Conservation (phyloP, 1,140 invertebrate genomes). For the Diuraphis noxia region DNA sequence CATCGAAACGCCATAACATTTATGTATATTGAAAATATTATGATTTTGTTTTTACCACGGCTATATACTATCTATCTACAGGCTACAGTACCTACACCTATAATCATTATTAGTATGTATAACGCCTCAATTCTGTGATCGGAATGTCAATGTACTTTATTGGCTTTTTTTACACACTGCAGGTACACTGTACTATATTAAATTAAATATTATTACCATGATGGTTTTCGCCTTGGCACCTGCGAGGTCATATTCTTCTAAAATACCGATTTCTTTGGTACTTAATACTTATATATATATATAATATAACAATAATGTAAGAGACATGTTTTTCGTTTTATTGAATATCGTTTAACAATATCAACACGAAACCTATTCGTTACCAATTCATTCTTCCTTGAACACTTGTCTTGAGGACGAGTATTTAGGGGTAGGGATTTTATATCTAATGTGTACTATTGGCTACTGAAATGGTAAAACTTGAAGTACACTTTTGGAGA, state of each 20-base stretch:
- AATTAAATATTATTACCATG: background rate
- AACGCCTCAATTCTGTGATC: background rate
- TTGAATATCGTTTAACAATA: conserved; percentile 17
- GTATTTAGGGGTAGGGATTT: background rate
- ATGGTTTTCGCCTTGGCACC: conserved; percentile 37
- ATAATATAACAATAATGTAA: background rate
- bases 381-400: conserved; percentile 34
- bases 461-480: background rate
- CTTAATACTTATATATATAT: background rate
- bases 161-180: background rate
- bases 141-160: conserved; percentile 34
- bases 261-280: background rate
- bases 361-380: conserved; percentile 3
- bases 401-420: background rate
- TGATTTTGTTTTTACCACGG: background rate
- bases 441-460: background rate
- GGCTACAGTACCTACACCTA: no score
- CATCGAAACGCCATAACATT: background rate
- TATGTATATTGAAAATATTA: background rate
- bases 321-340: conserved; percentile 26
- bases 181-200: background rate
- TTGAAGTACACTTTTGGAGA: background rate
- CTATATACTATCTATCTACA: background rate
- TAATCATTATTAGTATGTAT: background rate
- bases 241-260: conserved; percentile 45